These are phyloP conservation scores for Ochlodes sylvanus DNA, from an alignment of 2,888 invertebrate genomes.

Conservation along the genomic window DNA sequence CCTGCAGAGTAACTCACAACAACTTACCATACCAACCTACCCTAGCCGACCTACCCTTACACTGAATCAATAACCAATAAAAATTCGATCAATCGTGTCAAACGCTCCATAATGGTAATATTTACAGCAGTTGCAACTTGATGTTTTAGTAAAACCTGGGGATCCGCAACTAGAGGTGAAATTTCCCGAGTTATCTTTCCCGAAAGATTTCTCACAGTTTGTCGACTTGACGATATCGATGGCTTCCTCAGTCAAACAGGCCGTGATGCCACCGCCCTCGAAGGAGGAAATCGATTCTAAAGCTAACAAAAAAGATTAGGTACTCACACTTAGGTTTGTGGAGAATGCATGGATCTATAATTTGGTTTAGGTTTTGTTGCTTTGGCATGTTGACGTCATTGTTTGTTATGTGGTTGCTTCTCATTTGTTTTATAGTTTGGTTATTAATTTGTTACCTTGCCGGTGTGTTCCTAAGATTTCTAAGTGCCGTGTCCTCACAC, in stretches of 20 bases:
- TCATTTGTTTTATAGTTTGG: not conserved
- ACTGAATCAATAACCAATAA: too few species aligned
- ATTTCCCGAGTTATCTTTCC: conserved; percentile 86
- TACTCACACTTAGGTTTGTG: conserved; percentile 54
- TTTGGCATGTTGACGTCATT: conserved; percentile 37
- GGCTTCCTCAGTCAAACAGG: conserved; percentile 73
- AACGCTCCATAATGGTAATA: too few species aligned
- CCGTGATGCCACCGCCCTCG: conserved; percentile 77
- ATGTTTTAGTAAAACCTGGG: conserved; percentile 86
- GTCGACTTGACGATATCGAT: conserved; percentile 71
- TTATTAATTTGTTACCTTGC: not conserved
- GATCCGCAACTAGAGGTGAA: conserved; percentile 86
- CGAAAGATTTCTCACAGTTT: conserved; percentile 85
- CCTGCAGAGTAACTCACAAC: too few species aligned
- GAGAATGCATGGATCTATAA: conserved; percentile 29
- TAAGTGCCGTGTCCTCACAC: too few species aligned
- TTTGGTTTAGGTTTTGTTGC: conserved; percentile 20
- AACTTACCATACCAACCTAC: too few species aligned
- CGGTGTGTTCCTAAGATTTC: not conserved
- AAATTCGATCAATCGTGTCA: too few species aligned
- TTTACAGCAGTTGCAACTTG: not conserved
- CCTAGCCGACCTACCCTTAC: too few species aligned
- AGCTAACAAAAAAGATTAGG: conserved; percentile 70
- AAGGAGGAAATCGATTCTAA: conserved; percentile 62
- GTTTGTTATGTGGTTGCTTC: not conserved